Conservation (phyloP, 2,113 vertebrate genomes). For the Corythornis madagascariensis region DNA sequence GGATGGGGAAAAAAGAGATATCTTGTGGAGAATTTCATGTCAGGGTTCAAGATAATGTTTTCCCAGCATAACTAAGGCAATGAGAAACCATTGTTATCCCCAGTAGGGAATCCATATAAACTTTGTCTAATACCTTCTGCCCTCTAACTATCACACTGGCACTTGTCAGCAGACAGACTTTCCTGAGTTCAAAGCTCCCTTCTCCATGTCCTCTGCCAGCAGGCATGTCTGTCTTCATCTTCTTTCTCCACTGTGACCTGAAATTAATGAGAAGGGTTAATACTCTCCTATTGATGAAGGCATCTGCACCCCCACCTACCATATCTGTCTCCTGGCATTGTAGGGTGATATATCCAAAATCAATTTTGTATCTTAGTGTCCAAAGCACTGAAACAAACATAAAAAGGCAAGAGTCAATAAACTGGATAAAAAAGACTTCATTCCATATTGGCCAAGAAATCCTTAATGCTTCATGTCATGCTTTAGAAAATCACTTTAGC, state of each 20-base stretch:
- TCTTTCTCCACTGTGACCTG: neutral
- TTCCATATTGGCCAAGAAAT: neutral
- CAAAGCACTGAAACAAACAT: neutral
- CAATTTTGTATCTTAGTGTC: neutral
- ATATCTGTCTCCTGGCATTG: neutral
- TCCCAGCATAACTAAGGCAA: neutral
- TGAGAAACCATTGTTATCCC: neutral
- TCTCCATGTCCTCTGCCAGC: neutral
- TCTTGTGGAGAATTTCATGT: neutral
- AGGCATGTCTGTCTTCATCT: neutral
- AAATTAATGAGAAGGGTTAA: neutral
- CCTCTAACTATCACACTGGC: neutral
- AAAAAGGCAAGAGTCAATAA: neutral
- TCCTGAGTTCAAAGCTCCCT: neutral
- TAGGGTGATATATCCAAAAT: neutral
- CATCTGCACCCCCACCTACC: neutral
- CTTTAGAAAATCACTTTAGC: constrained; percentile 31
- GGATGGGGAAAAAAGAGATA: neutral
- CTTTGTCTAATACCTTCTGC: neutral
- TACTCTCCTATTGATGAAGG: neutral
- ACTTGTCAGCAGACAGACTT: neutral
- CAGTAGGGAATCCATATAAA: neutral
- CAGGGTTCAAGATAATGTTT: neutral
- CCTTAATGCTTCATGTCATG: neutral
- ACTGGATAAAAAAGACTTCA: neutral